phyloP scores from a whole-genome alignment of 2,888 invertebrate species.

The Calameuta idolon region DNA sequence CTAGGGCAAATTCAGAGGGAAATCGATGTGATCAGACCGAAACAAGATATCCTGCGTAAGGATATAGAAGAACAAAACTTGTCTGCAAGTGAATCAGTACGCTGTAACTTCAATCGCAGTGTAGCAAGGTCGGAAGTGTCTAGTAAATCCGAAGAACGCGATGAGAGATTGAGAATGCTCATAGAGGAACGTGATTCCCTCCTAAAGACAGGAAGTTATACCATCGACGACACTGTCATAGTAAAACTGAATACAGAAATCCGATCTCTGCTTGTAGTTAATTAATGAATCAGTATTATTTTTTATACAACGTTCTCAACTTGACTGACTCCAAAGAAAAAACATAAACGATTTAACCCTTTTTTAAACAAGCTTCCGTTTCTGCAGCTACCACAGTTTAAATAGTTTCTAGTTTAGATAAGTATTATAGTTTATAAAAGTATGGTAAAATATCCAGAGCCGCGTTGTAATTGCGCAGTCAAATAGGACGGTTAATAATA shows the following conservation, averaged over 20 bases:
- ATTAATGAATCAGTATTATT: slow-evolving; percentile 19
- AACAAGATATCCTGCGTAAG: slow-evolving; percentile 29
- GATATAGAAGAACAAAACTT: slow-evolving; percentile 25
- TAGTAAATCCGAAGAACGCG: slow-evolving; percentile 62
- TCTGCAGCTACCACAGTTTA: too few relatives aligned
- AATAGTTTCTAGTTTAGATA: too few relatives aligned
- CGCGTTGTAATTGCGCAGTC: slow-evolving; percentile 75
- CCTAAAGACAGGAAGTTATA: slow-evolving; percentile 67
- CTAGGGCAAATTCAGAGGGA: slow-evolving; percentile 58
- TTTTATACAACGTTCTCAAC: slow-evolving; percentile 3
- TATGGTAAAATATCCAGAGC: slow-evolving; percentile 78
- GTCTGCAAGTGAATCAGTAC: slow-evolving; percentile 35
- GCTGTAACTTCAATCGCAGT: slow-evolving; percentile 18
- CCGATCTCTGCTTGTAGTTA: slow-evolving; percentile 67
- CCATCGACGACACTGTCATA: slow-evolving; percentile 68
- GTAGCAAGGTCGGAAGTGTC: slow-evolving; percentile 25
- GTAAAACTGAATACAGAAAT: slow-evolving; percentile 71
- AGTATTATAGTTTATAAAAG: slow-evolving; percentile 64
- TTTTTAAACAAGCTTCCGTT: too few relatives aligned
- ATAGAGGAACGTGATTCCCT: slow-evolving; percentile 69
- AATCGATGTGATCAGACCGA: slow-evolving; percentile 55
- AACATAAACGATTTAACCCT: too few relatives aligned
- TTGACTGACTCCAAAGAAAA: too few relatives aligned
- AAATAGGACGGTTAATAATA: slow-evolving; percentile 71
- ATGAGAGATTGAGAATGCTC: slow-evolving; percentile 67